Evolutionary conservation across 2,888 invertebrate species (phyloP), one percentile per base, ranked within the genome.

Genomic region (Allygus modestus): DNA sequence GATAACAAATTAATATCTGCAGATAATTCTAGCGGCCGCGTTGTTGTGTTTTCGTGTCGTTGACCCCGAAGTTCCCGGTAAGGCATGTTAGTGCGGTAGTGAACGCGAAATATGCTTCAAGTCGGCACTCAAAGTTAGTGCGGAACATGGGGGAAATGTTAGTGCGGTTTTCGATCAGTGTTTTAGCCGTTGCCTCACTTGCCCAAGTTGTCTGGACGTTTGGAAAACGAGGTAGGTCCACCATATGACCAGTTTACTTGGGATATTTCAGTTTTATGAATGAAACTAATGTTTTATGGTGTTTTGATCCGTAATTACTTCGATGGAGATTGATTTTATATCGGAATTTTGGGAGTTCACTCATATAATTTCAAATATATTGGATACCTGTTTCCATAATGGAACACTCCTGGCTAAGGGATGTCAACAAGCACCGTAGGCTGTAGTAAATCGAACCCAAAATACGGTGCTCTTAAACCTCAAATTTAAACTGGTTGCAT

Each of bases 141-240:
- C 65, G 1, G 20, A 65, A 20, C 58, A 28, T 65, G 65, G 28
- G 31, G 2, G 54, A 54, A 54, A 54, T 54, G 31, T 65, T 65
- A 77, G 79, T 79, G 79, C 54, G 79, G 54, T 2, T 37, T 4
- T 43, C 31, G 20, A 51, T 79, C 46, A 79, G 79, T 79, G 79
- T 20, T 0, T 17, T 79, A 11, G 26, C 58, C 23, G 1, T 79
- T 31, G 26, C 26, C 4, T 51, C 11, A n/a, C n/a, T 79, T 0
- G 58, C 51, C n/a, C 26, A 51, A 26, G n/a, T 1, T 9, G 79
- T 33, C 15, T 79, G 79, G 79, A 58, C 79, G 12, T 79, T 31
- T 9, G 79, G 79, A 5, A 79, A 79, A 33, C 1, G 79, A 79
- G 79, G 79, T 79, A 79, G 28, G 79, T 31, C 31, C 28, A 12